These are phyloP conservation scores for Scaptomyza flava DNA, from an alignment of 2,888 invertebrate genomes.

Conservation along the genomic window DNA sequence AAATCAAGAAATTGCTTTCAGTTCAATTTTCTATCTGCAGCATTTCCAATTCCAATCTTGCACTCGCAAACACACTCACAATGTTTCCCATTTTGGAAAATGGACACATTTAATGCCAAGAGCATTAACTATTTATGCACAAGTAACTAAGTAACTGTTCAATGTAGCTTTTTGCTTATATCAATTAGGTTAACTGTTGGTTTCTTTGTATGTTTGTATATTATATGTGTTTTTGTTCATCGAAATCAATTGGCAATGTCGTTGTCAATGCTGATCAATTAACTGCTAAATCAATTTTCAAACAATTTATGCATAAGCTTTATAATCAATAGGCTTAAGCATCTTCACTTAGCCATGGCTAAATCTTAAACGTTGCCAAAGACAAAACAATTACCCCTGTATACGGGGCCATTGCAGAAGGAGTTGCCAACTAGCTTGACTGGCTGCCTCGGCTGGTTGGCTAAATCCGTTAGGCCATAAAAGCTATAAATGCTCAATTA, in stretches of 20 bases:
- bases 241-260: constrained; percentile 54
- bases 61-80: background rate
- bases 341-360: constrained; percentile 33
- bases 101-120: constrained; percentile 53
- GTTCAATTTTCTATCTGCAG: constrained; percentile 8
- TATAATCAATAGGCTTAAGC: constrained; percentile 73
- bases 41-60: background rate
- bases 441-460: constrained; percentile 25
- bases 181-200: constrained; percentile 14
- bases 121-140: constrained; percentile 61
- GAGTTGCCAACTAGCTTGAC: constrained; percentile 13
- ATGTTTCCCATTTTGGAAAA: constrained; percentile 27
- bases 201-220: background rate
- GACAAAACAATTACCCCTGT: constrained; percentile 69
- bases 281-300: constrained; percentile 77
- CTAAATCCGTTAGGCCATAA: constrained; percentile 81
- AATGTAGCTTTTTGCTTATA: constrained; percentile 14
- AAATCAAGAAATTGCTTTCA: constrained; percentile 15
- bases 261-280: constrained; percentile 67
- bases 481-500: constrained; percentile 81
- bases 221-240: background rate
- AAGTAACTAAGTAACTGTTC: constrained; percentile 35
- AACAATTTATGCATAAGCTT: constrained; percentile 78
- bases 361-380: constrained; percentile 47
- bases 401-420: background rate